Percentiles rank a stretch among this genome's conserved stretches.
phyloP scores from a whole-genome alignment of 2,113 vertebrate genomes.

The Herpetotheres cachinnans region DNA sequence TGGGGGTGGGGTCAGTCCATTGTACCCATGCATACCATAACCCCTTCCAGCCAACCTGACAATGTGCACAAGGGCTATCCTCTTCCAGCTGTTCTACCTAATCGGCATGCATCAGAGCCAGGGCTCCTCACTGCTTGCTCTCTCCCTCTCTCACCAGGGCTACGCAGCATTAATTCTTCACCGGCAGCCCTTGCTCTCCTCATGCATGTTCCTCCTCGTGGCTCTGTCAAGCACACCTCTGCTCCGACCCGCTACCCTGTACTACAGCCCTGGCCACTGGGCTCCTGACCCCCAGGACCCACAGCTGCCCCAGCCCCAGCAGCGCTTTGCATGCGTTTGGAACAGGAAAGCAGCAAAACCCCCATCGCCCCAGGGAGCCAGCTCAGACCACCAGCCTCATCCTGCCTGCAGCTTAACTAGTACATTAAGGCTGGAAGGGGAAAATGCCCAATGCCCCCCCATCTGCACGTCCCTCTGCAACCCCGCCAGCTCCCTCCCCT shows the following conservation, averaged over 20 bases:
- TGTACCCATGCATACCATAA: background rate
- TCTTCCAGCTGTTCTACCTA: background rate
- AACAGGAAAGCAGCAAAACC: background rate
- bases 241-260: background rate
- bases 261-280: background rate
- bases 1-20: background rate
- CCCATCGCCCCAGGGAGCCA: fast-evolving
- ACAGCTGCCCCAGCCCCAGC: background rate
- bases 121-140: background rate
- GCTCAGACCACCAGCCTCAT: background rate
- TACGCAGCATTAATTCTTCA: background rate
- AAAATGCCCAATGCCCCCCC: background rate
- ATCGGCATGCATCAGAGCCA: background rate
- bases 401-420: constrained; percentile 17
- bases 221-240: background rate
- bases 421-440: background rate
- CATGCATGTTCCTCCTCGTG: background rate
- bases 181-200: background rate
- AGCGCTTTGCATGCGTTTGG: background rate
- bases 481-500: background rate
- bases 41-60: background rate
- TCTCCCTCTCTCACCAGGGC: background rate
- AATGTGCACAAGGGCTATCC: background rate
- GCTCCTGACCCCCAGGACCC: background rate
- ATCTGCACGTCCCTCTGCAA: background rate